Percentiles rank a stretch among this genome's conserved stretches.
phyloP scores from a whole-genome alignment of 2,888 invertebrate species.

The Drosophila nigricruria region DNA sequence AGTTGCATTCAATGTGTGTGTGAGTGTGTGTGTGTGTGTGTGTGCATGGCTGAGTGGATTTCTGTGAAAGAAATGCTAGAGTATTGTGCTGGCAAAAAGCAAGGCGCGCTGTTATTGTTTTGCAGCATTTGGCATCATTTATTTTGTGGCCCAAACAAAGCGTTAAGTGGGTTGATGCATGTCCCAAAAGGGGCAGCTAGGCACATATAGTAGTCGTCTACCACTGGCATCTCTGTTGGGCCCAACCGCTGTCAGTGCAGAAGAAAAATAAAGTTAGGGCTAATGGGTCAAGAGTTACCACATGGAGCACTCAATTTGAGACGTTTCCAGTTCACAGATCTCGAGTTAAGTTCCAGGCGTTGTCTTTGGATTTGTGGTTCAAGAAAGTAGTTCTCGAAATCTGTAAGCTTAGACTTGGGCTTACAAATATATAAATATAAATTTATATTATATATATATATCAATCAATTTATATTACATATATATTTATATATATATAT shows the following conservation, averaged over 20 bases:
- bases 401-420: background rate
- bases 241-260: slow-evolving; percentile 28
- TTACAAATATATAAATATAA: background rate
- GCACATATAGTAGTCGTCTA: slow-evolving; percentile 8
- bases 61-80: slow-evolving; percentile 58
- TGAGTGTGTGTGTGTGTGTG: slow-evolving; percentile 11
- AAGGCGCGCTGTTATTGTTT: slow-evolving; percentile 60
- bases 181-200: background rate
- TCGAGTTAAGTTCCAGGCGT: too few species aligned
- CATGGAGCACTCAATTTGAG: background rate
- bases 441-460: background rate
- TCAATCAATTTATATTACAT: background rate
- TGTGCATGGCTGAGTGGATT: slow-evolving; percentile 65
- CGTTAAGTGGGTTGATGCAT: slow-evolving; percentile 50
- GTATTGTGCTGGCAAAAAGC: slow-evolving; percentile 43
- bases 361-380: background rate
- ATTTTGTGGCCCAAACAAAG: slow-evolving; percentile 57
- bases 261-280: slow-evolving; percentile 21
- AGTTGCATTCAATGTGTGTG: slow-evolving; percentile 54
- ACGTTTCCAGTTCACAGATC: background rate
- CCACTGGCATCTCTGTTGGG: slow-evolving; percentile 7
- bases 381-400: background rate
- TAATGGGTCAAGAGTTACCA: slow-evolving; percentile 28
- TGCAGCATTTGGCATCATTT: slow-evolving; percentile 66
- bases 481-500: background rate